Percentiles rank a stretch among this genome's conserved stretches.
phyloP scores from a whole-genome alignment of 2,888 invertebrate species.

The Trypoxylon attenuatum region DNA sequence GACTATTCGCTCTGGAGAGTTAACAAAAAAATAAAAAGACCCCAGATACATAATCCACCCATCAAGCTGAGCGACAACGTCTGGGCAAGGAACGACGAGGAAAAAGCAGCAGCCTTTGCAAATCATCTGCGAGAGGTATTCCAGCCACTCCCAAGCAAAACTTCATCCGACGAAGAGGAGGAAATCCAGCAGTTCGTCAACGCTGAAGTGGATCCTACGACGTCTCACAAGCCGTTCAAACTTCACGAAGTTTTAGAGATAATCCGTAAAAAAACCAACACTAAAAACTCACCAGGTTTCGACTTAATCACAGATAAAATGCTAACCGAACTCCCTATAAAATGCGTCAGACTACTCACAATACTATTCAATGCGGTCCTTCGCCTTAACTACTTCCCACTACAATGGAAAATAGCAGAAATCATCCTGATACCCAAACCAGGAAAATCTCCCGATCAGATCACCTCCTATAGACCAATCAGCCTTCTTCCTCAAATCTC shows the following conservation, averaged over 20 bases:
- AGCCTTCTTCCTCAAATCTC: constrained; percentile 1
- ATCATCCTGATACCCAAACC: constrained; percentile 46
- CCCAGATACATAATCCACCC: too few relatives aligned
- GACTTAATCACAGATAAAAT: background rate
- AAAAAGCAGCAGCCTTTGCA: background rate
- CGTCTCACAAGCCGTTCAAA: background rate
- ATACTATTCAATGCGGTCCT: constrained; percentile 52
- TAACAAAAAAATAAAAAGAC: background rate
- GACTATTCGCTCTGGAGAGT: background rate
- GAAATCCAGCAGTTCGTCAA: background rate
- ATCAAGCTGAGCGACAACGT: background rate
- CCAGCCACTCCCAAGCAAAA: too few relatives aligned
- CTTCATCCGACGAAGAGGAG: background rate
- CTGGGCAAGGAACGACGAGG: background rate
- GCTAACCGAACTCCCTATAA: constrained; percentile 39
- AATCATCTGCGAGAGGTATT: background rate
- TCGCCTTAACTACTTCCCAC: constrained; percentile 46
- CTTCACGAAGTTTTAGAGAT: background rate
- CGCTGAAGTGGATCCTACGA: background rate
- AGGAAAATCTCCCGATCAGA: constrained; percentile 15
- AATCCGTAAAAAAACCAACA: background rate
- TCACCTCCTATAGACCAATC: constrained; percentile 8
- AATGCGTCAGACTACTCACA: constrained; percentile 44
- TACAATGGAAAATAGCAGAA: constrained; percentile 49
- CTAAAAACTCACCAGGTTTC: background rate